phyloP scores from a whole-genome alignment of 2,113 vertebrate species.

The Thomomys bottae region DNA sequence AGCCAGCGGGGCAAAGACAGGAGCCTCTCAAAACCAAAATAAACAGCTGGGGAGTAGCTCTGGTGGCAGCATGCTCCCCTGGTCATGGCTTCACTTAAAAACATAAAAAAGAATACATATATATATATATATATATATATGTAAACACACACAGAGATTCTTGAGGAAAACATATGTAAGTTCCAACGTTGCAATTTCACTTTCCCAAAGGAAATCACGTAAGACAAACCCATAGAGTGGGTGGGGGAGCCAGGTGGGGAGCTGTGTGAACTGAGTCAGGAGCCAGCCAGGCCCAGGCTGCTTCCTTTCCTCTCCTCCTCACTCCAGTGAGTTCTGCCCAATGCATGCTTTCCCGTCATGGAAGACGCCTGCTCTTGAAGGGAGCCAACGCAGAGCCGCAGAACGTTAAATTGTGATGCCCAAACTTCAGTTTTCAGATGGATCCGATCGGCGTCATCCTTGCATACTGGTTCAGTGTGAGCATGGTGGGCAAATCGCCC shows the following conservation, averaged over 20 bases:
- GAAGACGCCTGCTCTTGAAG: neutral
- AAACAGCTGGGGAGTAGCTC: too few species aligned
- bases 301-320: too few species aligned
- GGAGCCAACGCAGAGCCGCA: neutral
- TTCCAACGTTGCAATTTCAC: slow-evolving; percentile 10
- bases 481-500: neutral
- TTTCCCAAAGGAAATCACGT: neutral
- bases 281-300: too few species aligned
- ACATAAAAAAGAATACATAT: too few species aligned
- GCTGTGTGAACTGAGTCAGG: too few species aligned
- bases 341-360: neutral
- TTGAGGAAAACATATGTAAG: slow-evolving; percentile 22
- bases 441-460: neutral
- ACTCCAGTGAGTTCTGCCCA: neutral
- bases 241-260: too few species aligned
- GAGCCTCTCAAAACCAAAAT: too few species aligned
- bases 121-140: too few species aligned
- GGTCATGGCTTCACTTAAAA: too few species aligned
- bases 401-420: slow-evolving; percentile 8
- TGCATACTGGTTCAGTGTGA: neutral
- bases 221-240: neutral
- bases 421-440: neutral
- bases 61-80: too few species aligned
- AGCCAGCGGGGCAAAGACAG: too few species aligned
- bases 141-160: neutral